Evolutionary conservation across 2,888 invertebrate genomes (phyloP), one percentile per base, ranked within the genome.

Genomic region (Phortica magna): DNA sequence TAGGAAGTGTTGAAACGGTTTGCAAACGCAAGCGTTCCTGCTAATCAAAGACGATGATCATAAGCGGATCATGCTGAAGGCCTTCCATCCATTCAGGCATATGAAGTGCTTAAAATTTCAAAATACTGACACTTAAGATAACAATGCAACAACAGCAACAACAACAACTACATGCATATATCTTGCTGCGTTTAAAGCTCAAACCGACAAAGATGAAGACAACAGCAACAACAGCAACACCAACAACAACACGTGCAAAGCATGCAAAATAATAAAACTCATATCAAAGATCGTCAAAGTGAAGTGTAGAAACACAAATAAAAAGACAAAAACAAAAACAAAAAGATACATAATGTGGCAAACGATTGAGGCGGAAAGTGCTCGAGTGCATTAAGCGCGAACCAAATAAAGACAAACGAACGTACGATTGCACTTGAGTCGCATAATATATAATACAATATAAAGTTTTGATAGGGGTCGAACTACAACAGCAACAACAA

Each of bases 121-220:
- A 71, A 71, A 55, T 31, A n/a, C 70, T 71, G 70, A 71, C 70
- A 71, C 70, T 71, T 71, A n/a, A 71, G 70, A 71, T 71, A 71
- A 71, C 67, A 67, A 67, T 6, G 14, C 9, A 42, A 42, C 67
- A 42, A 39, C 64, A 31, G 6, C 31, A 31, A 12, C 10, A 64
- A 64, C 9, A 48, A 2, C 53, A 31, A 12, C 10, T 31, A 64
- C 9, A 48, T 0, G 31, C 12, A 42, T 14, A 39, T 48, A 48
- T 48, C 14, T 48, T 31, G 31, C 31, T 31, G 31, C 31, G 31
- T 4, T 31, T 31, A 31, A 31, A 31, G 3, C 31, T 31, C 31
- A 48, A 48, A 48, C 48, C 9, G 14, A 48, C 10, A 9, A 48
- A 9, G 48, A 12, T 48, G 10, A 48, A 12, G 48, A 14, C 48